These are phyloP conservation scores for Macroramphosus scolopax DNA, from an alignment of 2,797 vertebrate species.

Conservation along the genomic window DNA sequence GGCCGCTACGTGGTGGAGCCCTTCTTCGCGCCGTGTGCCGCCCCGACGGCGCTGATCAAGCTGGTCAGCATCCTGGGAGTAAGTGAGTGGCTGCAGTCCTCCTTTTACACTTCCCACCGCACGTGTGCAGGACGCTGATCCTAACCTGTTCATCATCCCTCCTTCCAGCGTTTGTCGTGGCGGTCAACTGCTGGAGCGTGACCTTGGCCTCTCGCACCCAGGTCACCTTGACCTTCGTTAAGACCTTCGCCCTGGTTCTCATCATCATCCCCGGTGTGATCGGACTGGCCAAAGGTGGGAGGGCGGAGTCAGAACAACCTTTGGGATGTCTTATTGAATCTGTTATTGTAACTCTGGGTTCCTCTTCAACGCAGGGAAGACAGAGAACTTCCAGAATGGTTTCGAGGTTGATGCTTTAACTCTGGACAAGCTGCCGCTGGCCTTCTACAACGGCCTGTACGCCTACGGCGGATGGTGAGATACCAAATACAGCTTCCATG, in stretches of 20 bases:
- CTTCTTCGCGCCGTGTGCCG: constrained; percentile 80
- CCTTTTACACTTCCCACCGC: no score
- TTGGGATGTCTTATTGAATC: no score
- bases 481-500: no score
- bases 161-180: constrained; percentile 72
- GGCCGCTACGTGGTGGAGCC: constrained; percentile 86
- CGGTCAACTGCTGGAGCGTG: constrained; percentile 83
- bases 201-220: constrained; percentile 77
- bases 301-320: not conserved
- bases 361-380: constrained; percentile 73
- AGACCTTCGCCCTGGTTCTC: constrained; percentile 77
- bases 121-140: no score
- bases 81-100: constrained; percentile 75
- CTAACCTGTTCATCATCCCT: no score
- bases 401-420: constrained; percentile 77
- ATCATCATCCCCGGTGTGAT: constrained; percentile 81
- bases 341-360: no score
- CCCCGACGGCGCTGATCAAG: constrained; percentile 76
- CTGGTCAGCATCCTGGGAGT: constrained; percentile 80
- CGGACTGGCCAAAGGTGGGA: constrained; percentile 74
- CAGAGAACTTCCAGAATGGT: constrained; percentile 83
- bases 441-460: constrained; percentile 90
- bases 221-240: constrained; percentile 74
- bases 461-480: constrained; percentile 90
- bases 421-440: constrained; percentile 83